phyloP scores from a whole-genome alignment of 2,797 vertebrate species.

The Aselliscus stoliczkanus region DNA sequence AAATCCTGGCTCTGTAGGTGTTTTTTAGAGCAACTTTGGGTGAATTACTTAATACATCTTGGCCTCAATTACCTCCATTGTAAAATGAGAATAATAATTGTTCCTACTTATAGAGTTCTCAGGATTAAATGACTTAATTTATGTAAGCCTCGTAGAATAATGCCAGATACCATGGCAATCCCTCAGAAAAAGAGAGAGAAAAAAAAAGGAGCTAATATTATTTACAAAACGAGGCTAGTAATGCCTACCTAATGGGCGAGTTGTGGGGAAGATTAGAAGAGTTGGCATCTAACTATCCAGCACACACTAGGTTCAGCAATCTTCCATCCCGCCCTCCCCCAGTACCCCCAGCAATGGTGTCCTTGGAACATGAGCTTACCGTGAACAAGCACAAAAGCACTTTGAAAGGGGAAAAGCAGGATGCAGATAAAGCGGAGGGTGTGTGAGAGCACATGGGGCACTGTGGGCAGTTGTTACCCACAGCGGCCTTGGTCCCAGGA shows the following conservation, averaged over 20 bases:
- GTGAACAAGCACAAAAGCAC: not conserved
- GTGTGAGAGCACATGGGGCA: not conserved
- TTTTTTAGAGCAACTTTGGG: not conserved
- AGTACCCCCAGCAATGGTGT: accelerated
- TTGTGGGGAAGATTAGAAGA: not conserved
- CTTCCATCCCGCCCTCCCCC: not conserved
- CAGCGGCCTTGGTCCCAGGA: not conserved
- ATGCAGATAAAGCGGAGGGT: not conserved
- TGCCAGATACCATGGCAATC: not conserved
- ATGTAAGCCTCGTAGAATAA: not conserved
- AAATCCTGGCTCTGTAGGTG: not conserved
- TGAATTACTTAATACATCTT: not conserved
- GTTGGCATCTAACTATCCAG: not conserved
- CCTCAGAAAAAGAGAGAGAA: not conserved
- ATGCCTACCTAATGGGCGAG: not conserved
- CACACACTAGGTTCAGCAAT: not conserved
- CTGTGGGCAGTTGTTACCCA: too few species aligned
- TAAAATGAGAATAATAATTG: not conserved
- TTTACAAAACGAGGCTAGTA: not conserved
- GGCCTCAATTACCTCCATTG: not conserved
- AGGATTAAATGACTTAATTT: not conserved
- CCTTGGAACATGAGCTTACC: not conserved
- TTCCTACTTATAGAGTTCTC: not conserved
- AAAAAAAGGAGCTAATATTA: not conserved
- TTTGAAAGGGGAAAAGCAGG: not conserved